Conservation (phyloP, 2,888 invertebrate genomes). For the Cepaea hortensis region DNA sequence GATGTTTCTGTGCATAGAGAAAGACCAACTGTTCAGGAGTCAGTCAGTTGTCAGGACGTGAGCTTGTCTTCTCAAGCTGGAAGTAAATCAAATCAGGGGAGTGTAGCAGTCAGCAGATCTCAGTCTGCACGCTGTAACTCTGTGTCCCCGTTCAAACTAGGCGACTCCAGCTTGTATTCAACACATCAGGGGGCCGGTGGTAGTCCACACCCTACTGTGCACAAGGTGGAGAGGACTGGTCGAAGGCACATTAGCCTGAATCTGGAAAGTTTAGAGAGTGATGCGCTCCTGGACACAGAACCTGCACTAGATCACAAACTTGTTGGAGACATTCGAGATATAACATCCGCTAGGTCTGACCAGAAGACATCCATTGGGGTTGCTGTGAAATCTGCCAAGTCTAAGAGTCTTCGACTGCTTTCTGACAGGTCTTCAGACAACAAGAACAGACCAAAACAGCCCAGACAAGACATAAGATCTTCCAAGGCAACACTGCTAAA, state of each 20-base stretch:
- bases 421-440: slow-evolving; percentile 4
- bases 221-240: slow-evolving; percentile 16
- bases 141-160: not conserved
- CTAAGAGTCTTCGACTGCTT: not conserved
- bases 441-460: not conserved
- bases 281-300: slow-evolving; percentile 64
- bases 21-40: not conserved
- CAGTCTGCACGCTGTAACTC: slow-evolving; percentile 14
- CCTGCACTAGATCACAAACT: slow-evolving; percentile 53
- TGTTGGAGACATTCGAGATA: slow-evolving; percentile 35
- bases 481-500: slow-evolving; percentile 8
- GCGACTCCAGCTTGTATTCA: not conserved
- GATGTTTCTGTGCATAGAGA: not conserved
- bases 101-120: not conserved
- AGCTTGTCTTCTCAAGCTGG: not conserved
- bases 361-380: slow-evolving; percentile 42
- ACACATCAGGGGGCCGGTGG: not conserved
- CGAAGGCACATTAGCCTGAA: slow-evolving; percentile 47
- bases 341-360: slow-evolving; percentile 3
- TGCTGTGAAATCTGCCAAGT: slow-evolving; percentile 30
- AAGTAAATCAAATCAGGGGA: not conserved
- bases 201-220: not conserved
- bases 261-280: slow-evolving; percentile 63
- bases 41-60: slow-evolving; percentile 12
- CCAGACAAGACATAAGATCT: not conserved